Percentiles rank a stretch among this genome's conserved stretches.
Conservation (phyloP, 1,140 invertebrate genomes). For the Melanaphis sacchari region DNA sequence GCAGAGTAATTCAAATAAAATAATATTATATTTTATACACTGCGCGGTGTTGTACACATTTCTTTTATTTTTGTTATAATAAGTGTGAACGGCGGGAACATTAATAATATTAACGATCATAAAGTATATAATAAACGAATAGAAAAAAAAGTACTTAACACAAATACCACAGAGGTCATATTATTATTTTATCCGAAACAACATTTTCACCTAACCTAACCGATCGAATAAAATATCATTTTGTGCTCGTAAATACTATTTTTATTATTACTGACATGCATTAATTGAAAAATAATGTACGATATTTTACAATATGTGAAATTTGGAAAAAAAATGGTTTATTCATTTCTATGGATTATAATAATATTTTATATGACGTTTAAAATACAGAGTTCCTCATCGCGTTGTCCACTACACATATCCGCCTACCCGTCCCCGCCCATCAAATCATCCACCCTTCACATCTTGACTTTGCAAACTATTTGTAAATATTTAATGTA, state of each 20-base stretch:
- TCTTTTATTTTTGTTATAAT: slow-evolving; percentile 26
- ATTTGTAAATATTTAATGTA: background rate
- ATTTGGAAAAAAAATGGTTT: background rate
- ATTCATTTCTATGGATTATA: background rate
- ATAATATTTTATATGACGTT: background rate
- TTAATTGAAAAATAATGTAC: background rate
- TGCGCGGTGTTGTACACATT: background rate
- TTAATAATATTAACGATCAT: slow-evolving; percentile 35
- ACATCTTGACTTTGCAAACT: background rate
- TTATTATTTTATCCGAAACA: background rate
- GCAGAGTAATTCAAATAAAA: background rate
- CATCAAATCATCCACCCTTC: background rate
- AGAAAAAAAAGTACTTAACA: background rate
- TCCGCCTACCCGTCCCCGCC: background rate
- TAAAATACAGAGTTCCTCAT: background rate
- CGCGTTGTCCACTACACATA: background rate
- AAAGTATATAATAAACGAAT: background rate
- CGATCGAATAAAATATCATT: background rate
- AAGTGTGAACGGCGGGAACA: slow-evolving; percentile 24
- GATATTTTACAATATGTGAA: background rate
- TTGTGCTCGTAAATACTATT: background rate
- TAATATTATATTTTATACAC: background rate
- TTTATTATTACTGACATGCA: background rate
- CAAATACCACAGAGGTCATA: background rate
- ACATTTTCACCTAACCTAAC: background rate